Evolutionary conservation across 2,113 vertebrate genomes (phyloP).

Genomic region (Sus scrofa): DNA sequence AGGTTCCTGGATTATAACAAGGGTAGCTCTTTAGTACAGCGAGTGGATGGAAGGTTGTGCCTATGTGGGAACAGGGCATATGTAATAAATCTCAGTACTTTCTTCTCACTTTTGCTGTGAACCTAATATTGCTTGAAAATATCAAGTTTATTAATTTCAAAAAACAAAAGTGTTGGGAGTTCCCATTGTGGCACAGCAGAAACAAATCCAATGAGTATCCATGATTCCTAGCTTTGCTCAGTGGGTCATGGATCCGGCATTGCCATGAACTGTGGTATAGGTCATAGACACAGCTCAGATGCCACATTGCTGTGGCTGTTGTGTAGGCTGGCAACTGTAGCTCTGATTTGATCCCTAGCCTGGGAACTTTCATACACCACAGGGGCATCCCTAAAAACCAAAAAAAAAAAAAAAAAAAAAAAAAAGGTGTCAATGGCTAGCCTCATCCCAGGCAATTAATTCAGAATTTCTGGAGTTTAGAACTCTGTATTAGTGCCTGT

Average conservation of each 20-base stretch:
- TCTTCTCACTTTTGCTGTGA: not conserved
- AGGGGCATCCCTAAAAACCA: too few species aligned
- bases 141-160: not conserved
- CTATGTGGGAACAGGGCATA: not conserved
- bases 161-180: too few species aligned
- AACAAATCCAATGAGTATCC: too few species aligned
- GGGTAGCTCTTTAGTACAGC: not conserved
- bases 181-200: too few species aligned
- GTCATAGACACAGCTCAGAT: too few species aligned
- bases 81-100: not conserved
- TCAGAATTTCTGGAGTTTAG: not conserved
- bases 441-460: not conserved
- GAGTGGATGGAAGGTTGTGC: not conserved
- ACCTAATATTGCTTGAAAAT: not conserved
- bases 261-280: too few species aligned
- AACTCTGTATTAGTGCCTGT: not conserved
- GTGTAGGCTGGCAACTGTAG: too few species aligned
- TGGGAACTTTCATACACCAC: too few species aligned
- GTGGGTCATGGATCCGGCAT: too few species aligned
- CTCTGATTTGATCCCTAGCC: too few species aligned
- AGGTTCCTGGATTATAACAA: not conserved
- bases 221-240: too few species aligned
- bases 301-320: too few species aligned
- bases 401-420: not conserved
- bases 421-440: not conserved